Evolutionary conservation across 2,888 invertebrate genomes (phyloP).

Genomic region (Craniophora ligustri): DNA sequence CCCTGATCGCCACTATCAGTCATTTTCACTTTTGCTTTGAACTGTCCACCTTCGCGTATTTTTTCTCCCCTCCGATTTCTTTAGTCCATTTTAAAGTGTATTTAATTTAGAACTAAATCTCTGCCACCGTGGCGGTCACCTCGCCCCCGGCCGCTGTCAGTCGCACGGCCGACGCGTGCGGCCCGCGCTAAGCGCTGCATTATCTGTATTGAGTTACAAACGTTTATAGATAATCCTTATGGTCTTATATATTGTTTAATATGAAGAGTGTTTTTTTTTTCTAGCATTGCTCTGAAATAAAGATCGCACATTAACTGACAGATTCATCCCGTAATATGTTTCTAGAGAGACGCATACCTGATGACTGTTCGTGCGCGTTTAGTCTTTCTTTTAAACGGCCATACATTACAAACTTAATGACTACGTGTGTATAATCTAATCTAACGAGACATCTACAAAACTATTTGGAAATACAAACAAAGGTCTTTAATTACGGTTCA

Average conservation of each 20-base stretch:
- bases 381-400: no score
- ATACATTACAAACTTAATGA: no score
- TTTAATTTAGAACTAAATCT: conserved; percentile 17
- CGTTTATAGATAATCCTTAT: conserved; percentile 42
- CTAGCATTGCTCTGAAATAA: not conserved
- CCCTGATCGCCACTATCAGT: not conserved
- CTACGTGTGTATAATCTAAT: no score
- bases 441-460: no score
- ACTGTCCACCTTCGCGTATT: not conserved
- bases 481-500: no score
- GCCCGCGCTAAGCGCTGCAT: conserved; percentile 37
- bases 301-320: no score
- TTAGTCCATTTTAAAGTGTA: conserved; percentile 1
- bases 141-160: conserved; percentile 49
- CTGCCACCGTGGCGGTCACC: conserved; percentile 24
- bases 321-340: no score
- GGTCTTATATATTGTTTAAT: conserved; percentile 39
- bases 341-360: no score
- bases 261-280: conserved; percentile 23
- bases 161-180: conserved; percentile 57
- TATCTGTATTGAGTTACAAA: conserved; percentile 58
- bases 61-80: conserved; percentile 1
- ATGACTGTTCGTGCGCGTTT: no score
- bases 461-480: no score
- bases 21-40: not conserved